Percentiles rank a stretch among this genome's conserved stretches.
Evolutionary conservation across 1,140 invertebrate genomes (phyloP).

Genomic region (Pseudomyrmex gracilis): DNA sequence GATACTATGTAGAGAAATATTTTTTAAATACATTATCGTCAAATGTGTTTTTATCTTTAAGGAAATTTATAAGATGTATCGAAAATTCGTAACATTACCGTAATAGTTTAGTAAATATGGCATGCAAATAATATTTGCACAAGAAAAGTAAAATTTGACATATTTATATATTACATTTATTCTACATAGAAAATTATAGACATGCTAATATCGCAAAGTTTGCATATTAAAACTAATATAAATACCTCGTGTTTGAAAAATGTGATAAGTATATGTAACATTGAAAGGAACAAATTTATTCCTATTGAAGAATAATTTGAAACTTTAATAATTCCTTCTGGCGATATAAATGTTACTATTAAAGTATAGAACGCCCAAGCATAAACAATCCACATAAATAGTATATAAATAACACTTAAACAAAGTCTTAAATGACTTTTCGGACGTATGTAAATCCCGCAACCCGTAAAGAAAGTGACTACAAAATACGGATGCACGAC

Average conservation of each 20-base stretch:
- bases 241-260: constrained; percentile 1
- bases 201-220: no score
- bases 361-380: not conserved
- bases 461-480: not conserved
- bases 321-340: not conserved
- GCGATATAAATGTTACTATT: not conserved
- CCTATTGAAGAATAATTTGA: not conserved
- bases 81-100: no score
- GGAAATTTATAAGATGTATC: no score
- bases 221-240: not conserved
- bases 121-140: no score
- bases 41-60: no score
- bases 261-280: not conserved
- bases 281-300: no score
- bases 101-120: no score
- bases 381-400: not conserved
- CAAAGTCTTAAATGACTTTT: not conserved
- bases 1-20: no score
- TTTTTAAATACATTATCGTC: no score
- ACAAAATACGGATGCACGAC: not conserved
- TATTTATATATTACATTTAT: not conserved
- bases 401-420: not conserved
- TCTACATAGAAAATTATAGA: not conserved
- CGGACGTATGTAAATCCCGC: not conserved
- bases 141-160: no score